phyloP scores from a whole-genome alignment of 2,888 invertebrate species.

The Selenia dentaria region DNA sequence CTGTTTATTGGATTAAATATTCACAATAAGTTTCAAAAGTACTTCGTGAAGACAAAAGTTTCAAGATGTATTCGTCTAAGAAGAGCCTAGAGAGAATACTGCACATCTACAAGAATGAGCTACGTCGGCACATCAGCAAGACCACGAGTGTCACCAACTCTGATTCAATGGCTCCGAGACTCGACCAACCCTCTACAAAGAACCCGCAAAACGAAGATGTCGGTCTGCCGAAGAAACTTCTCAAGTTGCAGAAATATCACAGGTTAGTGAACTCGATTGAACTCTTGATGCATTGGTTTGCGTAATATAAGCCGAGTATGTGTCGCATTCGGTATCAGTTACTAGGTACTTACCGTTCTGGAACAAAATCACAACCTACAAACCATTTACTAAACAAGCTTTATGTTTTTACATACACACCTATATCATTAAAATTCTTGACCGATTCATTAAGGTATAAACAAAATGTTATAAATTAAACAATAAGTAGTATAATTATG shows the following conservation, averaged over 20 bases:
- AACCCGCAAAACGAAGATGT: conserved; percentile 64
- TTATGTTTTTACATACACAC: no score
- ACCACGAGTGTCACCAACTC: conserved; percentile 85
- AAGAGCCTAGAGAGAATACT: conserved; percentile 68
- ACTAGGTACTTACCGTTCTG: no score
- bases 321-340: not conserved
- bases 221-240: conserved; percentile 70
- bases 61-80: conserved; percentile 71
- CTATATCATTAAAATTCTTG: no score
- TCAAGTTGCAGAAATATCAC: conserved; percentile 84
- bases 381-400: no score
- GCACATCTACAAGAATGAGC: conserved; percentile 71
- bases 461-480: no score
- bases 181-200: conserved; percentile 65
- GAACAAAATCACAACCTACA: no score
- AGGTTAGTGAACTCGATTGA: conserved; percentile 79
- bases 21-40: conserved; percentile 19
- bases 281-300: conserved; percentile 50
- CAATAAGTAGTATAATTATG: no score
- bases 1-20: conserved; percentile 43
- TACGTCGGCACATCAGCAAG: conserved; percentile 84
- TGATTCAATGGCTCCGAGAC: conserved; percentile 82
- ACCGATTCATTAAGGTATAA: no score
- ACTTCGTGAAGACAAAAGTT: conserved; percentile 21
- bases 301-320: conserved; percentile 47